Evolutionary conservation across 2,888 invertebrate genomes (phyloP), one percentile per base, ranked within the genome.

Genomic region (Boloria selene): DNA sequence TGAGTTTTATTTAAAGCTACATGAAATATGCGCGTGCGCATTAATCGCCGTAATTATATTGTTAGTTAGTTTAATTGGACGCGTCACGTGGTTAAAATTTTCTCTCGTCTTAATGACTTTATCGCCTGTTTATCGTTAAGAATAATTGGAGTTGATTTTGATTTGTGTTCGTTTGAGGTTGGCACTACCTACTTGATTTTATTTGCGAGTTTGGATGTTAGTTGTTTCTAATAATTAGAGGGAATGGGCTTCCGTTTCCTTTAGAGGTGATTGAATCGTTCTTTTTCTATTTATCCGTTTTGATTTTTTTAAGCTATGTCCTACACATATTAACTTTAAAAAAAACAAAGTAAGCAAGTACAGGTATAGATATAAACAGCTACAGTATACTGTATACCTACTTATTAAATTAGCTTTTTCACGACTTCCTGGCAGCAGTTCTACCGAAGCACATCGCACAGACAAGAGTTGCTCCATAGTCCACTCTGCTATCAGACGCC

Each of bases 41-140:
- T 91, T 90, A 91, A 91, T 92, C 86, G 88, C 88, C 86, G 89
- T 92, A 89, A 90, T 92, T 90, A 92, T 91, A 90, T 90, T 88
- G 91, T 89, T 89, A 84, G 87, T 84, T 79, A 66, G 75, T 80
- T 82, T 90, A 90, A 90, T 90, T 90, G 87, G 89, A 79, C 77
- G 80, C 83, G 90, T 87, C 88, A 84, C 74, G 74, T 73, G 73
- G 68, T 70, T 73, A 74, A 75, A 76, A 75, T 80, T 77, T 65
- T 65, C 58, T 65, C 54, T 59, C 59, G 66, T 31, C 60, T 63
- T 69, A 69, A 69, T 69, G 63, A 66, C 42, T 49, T 75, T 77
- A 80, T 79, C 73, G 70, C 49, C 70, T 73, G 65, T 70, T 71
- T 74, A 75, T 73, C 71, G 68, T 74, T 69, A 67, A 70, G 55